Evolutionary conservation across 2,888 invertebrate genomes (phyloP), one percentile per base, ranked within the genome.

Genomic region (Oxytorus armatus): DNA sequence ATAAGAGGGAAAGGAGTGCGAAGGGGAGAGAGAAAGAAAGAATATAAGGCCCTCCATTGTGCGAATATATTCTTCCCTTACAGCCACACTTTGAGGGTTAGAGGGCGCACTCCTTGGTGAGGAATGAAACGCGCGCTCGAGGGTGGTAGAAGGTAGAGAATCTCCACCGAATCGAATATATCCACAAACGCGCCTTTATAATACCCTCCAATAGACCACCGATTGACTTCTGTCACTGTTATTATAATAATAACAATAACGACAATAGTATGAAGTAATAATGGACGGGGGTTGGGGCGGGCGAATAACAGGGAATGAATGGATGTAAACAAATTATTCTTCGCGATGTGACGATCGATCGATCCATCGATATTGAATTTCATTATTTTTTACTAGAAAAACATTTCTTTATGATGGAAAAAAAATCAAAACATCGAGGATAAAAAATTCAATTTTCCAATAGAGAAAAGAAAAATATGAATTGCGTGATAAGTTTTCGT

Each of bases 61-160:
- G 76, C 79, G 49, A 80, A 79, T 82, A 80, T 77, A 69, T 82
- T 79, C 73, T 77, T 82, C 65, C 79, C 55, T 76, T 70, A 44
- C 47, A 65, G n/a, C 11, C 33, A 61, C 39, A 65, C 49, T 21
- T 51, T 18, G 70, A 44, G 69, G 53, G 61, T 25, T n/a, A n/a
- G n/a, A n/a, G n/a, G n/a, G 53, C 44, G 36, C 16, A 29, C 11
- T 42, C n/a, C n/a, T n/a, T n/a, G n/a, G 57, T 42, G 49, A 77
- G 68, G 44, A 77, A 77, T 55, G 47, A 80, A 80, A 77, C 49
- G 66, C 49, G 66, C 76, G 70, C 49, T 68, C 29, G 79, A 69
- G 77, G 68, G 68, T 63, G 55, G 77, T 77, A 73, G 72, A 66
- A 76, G 47, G 61, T 47, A 55, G 33, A 65, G 47, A n/a, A n/a